These are phyloP conservation scores for Paralinhomoeus sp. DNA, from an alignment of 2,888 invertebrate species.

Conservation along the genomic window DNA sequence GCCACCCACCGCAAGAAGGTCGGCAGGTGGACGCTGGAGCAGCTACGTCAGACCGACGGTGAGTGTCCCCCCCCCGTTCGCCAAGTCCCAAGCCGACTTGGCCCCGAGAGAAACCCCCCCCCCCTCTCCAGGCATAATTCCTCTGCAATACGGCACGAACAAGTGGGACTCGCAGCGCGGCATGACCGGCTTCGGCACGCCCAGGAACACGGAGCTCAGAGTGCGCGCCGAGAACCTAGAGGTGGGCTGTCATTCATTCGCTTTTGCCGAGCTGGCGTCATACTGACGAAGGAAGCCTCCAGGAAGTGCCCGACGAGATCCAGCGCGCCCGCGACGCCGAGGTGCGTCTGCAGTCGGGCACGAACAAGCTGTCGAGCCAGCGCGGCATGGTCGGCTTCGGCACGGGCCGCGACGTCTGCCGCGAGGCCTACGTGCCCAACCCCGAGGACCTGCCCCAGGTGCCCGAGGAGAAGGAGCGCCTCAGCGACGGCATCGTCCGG, in stretches of 20 bases:
- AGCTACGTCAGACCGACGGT: conserved; percentile 25
- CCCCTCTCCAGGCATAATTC: neutral
- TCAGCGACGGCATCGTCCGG: conserved; percentile 16
- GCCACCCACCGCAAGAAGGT: neutral
- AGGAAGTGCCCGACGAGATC: conserved; percentile 25
- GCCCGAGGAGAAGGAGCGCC: conserved; percentile 5
- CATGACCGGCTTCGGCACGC: conserved; percentile 26
- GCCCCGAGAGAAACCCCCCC: too few relatives aligned
- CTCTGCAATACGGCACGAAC: conserved; percentile 1
- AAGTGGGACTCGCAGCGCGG: conserved; percentile 3
- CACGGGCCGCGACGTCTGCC: conserved; percentile 24
- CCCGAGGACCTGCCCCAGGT: neutral
- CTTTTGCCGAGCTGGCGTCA: too few relatives aligned
- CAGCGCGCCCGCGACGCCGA: conserved; percentile 24
- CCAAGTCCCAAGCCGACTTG: too few relatives aligned
- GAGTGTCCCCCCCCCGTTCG: too few relatives aligned
- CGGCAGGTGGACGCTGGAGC: conserved; percentile 24
- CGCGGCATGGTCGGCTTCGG: conserved; percentile 23
- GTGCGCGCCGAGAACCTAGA: conserved; percentile 19
- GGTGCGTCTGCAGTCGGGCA: conserved; percentile 24
- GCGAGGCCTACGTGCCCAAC: conserved; percentile 10
- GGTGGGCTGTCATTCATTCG: conserved; percentile 5
- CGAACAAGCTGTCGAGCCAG: conserved; percentile 7
- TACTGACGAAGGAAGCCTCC: too few relatives aligned
- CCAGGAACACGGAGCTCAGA: conserved; percentile 21